A percentile compares a stretch with the other conserved stretches of the same genome.
phyloP scores from a whole-genome alignment of 1,140 invertebrate genomes.

The Listronotus oregonensis region DNA sequence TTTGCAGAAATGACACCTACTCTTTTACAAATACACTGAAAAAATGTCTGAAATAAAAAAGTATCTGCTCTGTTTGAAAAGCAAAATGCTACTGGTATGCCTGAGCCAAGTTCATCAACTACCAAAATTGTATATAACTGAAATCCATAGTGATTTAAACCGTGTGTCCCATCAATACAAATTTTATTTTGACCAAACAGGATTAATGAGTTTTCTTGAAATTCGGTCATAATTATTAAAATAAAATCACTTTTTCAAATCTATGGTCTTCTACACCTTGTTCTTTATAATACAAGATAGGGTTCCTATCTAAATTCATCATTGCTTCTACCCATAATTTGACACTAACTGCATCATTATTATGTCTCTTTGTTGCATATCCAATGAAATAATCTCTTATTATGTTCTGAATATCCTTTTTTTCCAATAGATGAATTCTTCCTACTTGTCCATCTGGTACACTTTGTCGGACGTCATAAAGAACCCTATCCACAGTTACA shows the following conservation, averaged over 20 bases:
- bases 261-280: neutral
- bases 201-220: constrained; percentile 13
- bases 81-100: constrained; percentile 22
- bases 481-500: neutral
- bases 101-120: constrained; percentile 25
- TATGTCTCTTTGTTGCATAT: constrained; percentile 2
- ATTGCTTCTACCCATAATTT: constrained; percentile 2
- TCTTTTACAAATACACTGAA: constrained; percentile 10
- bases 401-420: constrained; percentile 4
- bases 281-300: constrained; percentile 14
- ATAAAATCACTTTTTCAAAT: constrained; percentile 12
- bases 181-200: constrained; percentile 10
- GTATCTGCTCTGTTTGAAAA: constrained; percentile 21
- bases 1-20: constrained; percentile 5
- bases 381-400: neutral
- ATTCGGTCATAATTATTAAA: constrained; percentile 15
- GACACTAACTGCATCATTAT: neutral
- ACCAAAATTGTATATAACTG: constrained; percentile 23
- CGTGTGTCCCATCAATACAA: constrained; percentile 31
- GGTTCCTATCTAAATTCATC: neutral
- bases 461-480: neutral
- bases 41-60: constrained; percentile 11
- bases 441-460: neutral
- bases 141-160: constrained; percentile 20
- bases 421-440: constrained; percentile 3